Evolutionary conservation across 2,797 vertebrate genomes (phyloP).

Genomic region (Trachops cirrhosus): DNA sequence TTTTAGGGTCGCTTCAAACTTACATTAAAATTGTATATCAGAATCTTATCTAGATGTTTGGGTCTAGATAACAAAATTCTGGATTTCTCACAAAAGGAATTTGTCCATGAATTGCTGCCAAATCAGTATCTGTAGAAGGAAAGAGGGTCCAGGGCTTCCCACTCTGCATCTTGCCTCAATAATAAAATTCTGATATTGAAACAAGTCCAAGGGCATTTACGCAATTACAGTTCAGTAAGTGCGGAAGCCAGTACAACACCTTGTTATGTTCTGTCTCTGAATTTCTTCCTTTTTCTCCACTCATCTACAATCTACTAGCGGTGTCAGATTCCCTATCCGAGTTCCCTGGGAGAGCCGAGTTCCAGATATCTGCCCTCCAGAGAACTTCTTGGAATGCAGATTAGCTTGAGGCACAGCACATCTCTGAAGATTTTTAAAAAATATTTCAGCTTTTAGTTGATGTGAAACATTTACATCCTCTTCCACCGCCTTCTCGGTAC

Average conservation of each 20-base stretch:
- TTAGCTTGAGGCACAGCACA: neutral
- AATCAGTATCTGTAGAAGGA: neutral
- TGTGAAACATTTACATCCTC: neutral
- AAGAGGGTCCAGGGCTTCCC: neutral
- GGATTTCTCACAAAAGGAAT: neutral
- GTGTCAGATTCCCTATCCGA: neutral
- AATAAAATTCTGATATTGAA: neutral
- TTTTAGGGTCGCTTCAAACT: constrained; percentile 7
- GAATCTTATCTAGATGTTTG: neutral
- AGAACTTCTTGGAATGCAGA: neutral
- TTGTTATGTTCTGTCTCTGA: neutral
- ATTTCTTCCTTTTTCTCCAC: neutral
- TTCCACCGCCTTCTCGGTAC: neutral
- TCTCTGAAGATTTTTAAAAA: neutral
- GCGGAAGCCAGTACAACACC: neutral
- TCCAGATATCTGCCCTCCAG: neutral
- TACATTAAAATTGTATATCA: neutral
- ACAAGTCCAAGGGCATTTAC: neutral
- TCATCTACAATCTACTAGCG: neutral
- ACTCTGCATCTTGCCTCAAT: neutral
- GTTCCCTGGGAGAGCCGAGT: neutral
- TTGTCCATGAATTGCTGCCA: neutral
- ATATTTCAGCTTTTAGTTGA: neutral
- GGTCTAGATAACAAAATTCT: neutral
- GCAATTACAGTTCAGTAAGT: neutral